A percentile compares a stretch with the other conserved stretches of the same genome.
phyloP scores from a whole-genome alignment of 2,797 vertebrate genomes.

The Halcyon smyrnensis region DNA sequence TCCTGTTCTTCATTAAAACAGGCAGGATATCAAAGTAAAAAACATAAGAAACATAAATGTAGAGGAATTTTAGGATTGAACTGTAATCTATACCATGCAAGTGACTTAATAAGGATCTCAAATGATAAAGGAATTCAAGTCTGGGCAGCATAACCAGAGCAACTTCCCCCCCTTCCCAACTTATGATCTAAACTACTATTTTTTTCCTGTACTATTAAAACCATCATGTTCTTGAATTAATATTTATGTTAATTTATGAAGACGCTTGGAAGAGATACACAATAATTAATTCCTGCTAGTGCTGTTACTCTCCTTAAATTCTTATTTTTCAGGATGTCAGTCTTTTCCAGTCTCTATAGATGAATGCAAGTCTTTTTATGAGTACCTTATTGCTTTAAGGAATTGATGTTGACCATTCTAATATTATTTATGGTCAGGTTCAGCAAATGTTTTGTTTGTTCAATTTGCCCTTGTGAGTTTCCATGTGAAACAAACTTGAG shows the following conservation, averaged over 20 bases:
- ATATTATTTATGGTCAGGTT: not conserved
- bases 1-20: constrained; percentile 75
- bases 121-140: constrained; percentile 68
- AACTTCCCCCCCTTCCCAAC: not conserved
- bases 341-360: not conserved
- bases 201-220: constrained; percentile 8
- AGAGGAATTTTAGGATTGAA: constrained; percentile 72
- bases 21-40: constrained; percentile 73
- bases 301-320: not conserved
- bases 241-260: not conserved
- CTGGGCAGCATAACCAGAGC: constrained; percentile 43
- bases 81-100: constrained; percentile 73
- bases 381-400: not conserved
- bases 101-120: constrained; percentile 72
- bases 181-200: not conserved
- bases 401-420: not conserved
- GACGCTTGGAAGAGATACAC: not conserved
- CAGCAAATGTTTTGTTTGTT: not conserved
- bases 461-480: not conserved
- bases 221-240: constrained; percentile 24
- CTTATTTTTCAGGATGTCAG: not conserved
- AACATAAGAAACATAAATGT: constrained; percentile 73
- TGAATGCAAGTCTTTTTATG: not conserved
- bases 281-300: not conserved
- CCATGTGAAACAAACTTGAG: not conserved